Conservation (phyloP, 2,113 vertebrate genomes). For the Phalacrocorax brasilianus region DNA sequence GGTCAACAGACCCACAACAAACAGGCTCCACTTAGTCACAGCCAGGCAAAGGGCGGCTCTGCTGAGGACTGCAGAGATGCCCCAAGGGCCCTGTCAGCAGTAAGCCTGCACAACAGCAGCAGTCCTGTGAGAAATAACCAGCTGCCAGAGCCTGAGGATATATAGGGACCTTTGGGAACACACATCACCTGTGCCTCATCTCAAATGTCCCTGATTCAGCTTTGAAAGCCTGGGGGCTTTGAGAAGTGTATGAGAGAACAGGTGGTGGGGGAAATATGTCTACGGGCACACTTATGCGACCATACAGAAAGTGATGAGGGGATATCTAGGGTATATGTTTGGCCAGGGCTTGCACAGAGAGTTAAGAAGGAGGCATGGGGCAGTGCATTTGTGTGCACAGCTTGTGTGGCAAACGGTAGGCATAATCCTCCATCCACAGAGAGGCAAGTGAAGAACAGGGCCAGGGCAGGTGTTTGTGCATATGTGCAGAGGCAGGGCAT, state of each 20-base stretch:
- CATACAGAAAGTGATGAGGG: neutral
- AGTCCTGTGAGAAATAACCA: conserved; percentile 34
- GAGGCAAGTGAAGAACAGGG: neutral
- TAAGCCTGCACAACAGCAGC: neutral
- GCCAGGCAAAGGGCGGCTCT: neutral
- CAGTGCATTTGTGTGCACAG: neutral
- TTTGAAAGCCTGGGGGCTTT: neutral
- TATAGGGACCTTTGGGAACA: neutral
- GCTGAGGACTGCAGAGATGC: neutral
- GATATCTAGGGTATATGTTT: neutral
- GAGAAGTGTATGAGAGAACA: neutral
- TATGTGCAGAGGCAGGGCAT: neutral
- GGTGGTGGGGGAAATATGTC: neutral
- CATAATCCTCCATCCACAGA: neutral
- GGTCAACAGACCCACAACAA: neutral
- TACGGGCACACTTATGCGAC: neutral
- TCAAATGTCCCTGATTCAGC: neutral
- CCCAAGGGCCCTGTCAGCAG: neutral
- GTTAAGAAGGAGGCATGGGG: neutral
- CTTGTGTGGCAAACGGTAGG: neutral
- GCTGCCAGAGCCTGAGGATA: conserved; percentile 22
- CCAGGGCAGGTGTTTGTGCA: neutral
- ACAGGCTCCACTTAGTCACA: neutral
- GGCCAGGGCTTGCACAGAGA: neutral
- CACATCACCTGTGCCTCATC: conserved; percentile 13